These are phyloP conservation scores for Chaetura pelagica DNA, from an alignment of 2,113 vertebrate species.

Conservation along the genomic window DNA sequence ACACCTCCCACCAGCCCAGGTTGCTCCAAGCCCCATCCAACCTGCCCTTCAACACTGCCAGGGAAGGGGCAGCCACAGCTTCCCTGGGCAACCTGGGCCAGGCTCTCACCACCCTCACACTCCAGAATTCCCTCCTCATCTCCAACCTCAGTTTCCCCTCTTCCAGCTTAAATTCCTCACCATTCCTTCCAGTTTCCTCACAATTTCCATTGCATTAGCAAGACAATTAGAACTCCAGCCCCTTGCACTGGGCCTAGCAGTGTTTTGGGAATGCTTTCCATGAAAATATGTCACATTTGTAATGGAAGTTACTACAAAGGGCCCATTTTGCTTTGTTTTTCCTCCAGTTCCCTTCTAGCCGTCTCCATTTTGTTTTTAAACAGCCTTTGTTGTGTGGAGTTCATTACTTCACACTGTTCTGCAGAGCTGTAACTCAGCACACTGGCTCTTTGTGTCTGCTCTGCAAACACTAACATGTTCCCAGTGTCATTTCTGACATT, in stretches of 20 bases:
- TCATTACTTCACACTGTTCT: not conserved
- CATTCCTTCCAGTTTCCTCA: no score
- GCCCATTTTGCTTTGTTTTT: not conserved
- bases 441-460: not conserved
- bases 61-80: no score
- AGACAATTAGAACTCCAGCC: not conserved
- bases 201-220: not conserved
- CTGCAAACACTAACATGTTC: not conserved
- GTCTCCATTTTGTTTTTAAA: slow-evolving; percentile 3
- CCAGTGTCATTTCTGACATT: not conserved
- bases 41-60: no score
- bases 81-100: no score
- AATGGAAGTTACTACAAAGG: not conserved
- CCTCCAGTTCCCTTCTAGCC: not conserved
- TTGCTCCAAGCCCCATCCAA: no score
- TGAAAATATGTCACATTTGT: not conserved
- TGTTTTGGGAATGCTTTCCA: not conserved
- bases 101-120: no score
- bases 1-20: no score
- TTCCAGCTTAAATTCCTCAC: no score
- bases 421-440: not conserved
- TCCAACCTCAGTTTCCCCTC: no score
- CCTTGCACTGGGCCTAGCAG: not conserved
- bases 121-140: no score
- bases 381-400: not conserved